These are phyloP conservation scores for Anguilla megastoma DNA, from an alignment of 2,797 vertebrate species.

Conservation along the genomic window DNA sequence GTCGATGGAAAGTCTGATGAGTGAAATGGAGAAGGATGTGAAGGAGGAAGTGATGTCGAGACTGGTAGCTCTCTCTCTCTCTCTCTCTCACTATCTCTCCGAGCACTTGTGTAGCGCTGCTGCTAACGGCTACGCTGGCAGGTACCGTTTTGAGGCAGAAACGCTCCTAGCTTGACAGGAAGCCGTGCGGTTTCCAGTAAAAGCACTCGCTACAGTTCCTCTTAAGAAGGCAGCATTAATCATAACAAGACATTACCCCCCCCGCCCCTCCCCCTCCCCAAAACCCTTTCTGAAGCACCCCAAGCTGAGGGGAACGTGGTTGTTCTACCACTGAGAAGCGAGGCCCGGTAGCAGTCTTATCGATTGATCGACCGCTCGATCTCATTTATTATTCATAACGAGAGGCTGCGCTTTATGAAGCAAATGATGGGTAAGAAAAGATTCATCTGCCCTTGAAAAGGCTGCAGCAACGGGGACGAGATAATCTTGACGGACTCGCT, in stretches of 20 bases:
- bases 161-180: slow-evolving; percentile 41
- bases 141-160: slow-evolving; percentile 4
- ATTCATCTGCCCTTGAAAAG: background rate
- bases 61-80: too few species aligned
- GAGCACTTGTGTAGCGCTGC: too few species aligned
- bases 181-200: slow-evolving; percentile 42
- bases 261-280: background rate
- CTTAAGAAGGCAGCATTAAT: slow-evolving; percentile 22
- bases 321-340: background rate
- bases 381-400: background rate
- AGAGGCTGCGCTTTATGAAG: background rate
- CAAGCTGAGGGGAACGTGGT: background rate
- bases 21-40: background rate
- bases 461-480: background rate
- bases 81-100: background rate
- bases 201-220: slow-evolving; percentile 39
- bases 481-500: background rate
- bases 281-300: background rate
- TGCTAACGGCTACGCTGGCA: background rate
- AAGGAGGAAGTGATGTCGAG: background rate
- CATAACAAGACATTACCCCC: background rate
- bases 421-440: background rate
- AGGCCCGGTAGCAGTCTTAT: background rate
- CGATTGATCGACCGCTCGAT: background rate
- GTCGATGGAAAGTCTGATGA: background rate